Conservation (phyloP, 2,113 vertebrate genomes). For the Fregata magnificens region DNA sequence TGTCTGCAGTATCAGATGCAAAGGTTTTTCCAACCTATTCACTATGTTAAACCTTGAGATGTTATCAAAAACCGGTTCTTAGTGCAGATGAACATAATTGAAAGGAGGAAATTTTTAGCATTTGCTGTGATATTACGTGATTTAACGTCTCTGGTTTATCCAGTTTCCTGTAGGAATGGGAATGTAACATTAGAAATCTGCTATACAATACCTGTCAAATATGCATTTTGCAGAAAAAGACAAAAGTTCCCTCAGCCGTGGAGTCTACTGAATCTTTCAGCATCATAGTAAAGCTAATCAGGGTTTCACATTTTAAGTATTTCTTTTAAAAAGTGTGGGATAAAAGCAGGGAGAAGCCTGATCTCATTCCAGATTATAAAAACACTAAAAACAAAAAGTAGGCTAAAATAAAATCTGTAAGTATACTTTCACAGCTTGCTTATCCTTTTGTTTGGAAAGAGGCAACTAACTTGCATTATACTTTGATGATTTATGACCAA, state of each 20-base stretch:
- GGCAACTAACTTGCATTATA: neutral
- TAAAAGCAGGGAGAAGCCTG: neutral
- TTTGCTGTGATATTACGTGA: neutral
- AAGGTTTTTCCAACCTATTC: neutral
- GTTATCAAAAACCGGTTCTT: neutral
- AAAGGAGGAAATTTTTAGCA: neutral
- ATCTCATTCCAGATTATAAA: neutral
- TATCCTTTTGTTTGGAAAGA: neutral
- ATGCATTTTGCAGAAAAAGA: neutral
- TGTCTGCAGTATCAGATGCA: neutral
- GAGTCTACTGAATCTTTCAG: constrained; percentile 2
- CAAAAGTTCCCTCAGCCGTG: neutral
- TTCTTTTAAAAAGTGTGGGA: neutral
- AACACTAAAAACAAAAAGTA: neutral
- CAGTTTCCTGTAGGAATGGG: neutral
- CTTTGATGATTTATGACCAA: neutral
- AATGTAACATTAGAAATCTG: constrained; percentile 38
- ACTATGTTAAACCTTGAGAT: neutral
- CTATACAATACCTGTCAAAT: constrained; percentile 7
- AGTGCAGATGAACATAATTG: neutral
- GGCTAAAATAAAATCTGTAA: neutral
- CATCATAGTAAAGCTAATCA: neutral
- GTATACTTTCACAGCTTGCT: neutral
- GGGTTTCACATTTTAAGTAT: neutral
- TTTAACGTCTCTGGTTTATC: neutral